phyloP scores from a whole-genome alignment of 2,888 invertebrate genomes.

The Acanthacorydalis orientalis region DNA sequence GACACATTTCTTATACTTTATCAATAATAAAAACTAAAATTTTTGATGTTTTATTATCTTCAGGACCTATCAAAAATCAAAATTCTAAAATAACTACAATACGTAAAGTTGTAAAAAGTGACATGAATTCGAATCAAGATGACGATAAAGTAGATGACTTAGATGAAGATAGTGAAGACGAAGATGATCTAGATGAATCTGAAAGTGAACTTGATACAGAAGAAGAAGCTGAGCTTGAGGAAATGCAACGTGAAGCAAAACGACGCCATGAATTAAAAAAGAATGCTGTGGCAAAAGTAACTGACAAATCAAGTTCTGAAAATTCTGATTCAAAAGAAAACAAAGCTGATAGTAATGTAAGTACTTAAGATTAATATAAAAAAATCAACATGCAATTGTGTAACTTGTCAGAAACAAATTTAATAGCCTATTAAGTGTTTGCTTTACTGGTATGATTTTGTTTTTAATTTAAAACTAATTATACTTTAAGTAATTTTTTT shows the following conservation, averaged over 20 bases:
- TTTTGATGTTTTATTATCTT: no score
- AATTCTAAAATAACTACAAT: slow-evolving; percentile 4
- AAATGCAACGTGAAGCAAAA: slow-evolving; percentile 9
- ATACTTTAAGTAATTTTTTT: no score
- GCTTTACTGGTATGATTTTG: no score
- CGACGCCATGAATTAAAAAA: slow-evolving; percentile 3
- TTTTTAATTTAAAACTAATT: no score
- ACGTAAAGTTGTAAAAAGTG: slow-evolving; percentile 4
- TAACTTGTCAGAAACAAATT: not conserved
- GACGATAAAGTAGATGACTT: slow-evolving; percentile 9
- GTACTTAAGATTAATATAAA: not conserved
- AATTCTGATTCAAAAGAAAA: not conserved
- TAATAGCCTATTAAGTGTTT: not conserved
- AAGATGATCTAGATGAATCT: slow-evolving; percentile 10
- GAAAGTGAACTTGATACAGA: slow-evolving; percentile 16
- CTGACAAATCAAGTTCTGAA: not conserved
- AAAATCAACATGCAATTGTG: not conserved
- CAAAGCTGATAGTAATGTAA: not conserved
- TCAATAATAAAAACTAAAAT: not conserved
- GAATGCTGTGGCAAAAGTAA: not conserved
- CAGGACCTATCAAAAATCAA: not conserved
- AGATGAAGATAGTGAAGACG: slow-evolving; percentile 12
- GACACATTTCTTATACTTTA: no score
- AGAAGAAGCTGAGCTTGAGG: slow-evolving; percentile 11
- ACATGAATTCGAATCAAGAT: not conserved